Evolutionary conservation across 2,113 vertebrate genomes (phyloP).

Genomic region (Dromiciops gliroides): DNA sequence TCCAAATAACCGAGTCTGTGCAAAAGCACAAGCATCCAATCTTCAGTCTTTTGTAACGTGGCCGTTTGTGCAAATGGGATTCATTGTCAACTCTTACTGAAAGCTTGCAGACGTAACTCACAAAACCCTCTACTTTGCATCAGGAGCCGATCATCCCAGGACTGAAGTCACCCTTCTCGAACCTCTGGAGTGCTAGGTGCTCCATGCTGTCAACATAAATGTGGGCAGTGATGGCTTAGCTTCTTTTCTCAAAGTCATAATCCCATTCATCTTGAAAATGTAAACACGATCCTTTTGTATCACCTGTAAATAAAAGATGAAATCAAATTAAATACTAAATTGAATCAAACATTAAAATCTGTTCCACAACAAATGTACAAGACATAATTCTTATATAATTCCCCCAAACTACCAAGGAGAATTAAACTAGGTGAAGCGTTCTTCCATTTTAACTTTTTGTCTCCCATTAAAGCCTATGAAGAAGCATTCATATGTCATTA

Average conservation of each 20-base stretch:
- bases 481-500: background rate
- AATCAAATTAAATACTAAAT: background rate
- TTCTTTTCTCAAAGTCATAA: slow-evolving; percentile 44
- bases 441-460: background rate
- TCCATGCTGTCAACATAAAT: slow-evolving; percentile 37
- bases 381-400: accelerated
- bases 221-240: background rate
- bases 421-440: background rate
- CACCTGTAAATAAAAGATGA: slow-evolving; percentile 73
- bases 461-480: background rate
- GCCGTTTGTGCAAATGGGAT: slow-evolving; percentile 43
- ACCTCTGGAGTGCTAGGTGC: slow-evolving; percentile 3
- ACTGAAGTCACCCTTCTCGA: slow-evolving; percentile 36
- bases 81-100: slow-evolving; percentile 1
- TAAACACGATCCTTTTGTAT: slow-evolving; percentile 22
- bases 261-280: slow-evolving; percentile 36
- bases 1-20: background rate
- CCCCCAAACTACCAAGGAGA: accelerated
- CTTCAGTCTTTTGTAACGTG: slow-evolving; percentile 6
- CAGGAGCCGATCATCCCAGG: slow-evolving; percentile 50
- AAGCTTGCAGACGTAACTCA: slow-evolving; percentile 34
- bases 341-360: background rate
- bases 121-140: background rate
- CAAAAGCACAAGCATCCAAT: background rate
- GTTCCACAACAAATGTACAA: accelerated